phyloP scores from a whole-genome alignment of 2,113 vertebrate genomes.

The Cisticola juncidis region DNA sequence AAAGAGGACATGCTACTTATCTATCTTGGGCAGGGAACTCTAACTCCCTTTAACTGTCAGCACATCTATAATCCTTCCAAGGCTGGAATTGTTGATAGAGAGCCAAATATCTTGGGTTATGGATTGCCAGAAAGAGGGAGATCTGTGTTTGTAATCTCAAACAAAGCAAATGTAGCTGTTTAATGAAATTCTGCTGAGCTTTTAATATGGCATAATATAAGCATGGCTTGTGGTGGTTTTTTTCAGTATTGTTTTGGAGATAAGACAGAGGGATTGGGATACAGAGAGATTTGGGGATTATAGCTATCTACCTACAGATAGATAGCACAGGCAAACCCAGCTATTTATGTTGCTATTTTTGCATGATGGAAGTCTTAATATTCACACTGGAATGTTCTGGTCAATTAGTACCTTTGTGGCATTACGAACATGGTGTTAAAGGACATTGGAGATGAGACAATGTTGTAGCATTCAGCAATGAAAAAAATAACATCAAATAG shows the following conservation, averaged over 20 bases:
- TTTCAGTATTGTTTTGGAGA: background rate
- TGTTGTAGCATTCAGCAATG: background rate
- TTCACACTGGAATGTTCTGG: background rate
- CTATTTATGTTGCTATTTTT: background rate
- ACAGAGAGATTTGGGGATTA: background rate
- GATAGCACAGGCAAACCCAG: background rate
- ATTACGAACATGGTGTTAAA: background rate
- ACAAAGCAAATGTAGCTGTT: constrained; percentile 11
- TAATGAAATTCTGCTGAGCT: constrained; percentile 17
- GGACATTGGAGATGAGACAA: background rate
- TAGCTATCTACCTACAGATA: background rate
- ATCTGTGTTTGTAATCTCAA: background rate
- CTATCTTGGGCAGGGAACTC: constrained; percentile 26
- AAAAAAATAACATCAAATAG: background rate
- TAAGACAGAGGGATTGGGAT: background rate
- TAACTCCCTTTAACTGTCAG: constrained; percentile 38
- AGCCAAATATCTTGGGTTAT: constrained; percentile 39
- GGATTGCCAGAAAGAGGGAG: constrained; percentile 18
- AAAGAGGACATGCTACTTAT: constrained; percentile 32
- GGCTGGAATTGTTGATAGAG: constrained; percentile 44
- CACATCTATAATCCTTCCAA: constrained; percentile 38
- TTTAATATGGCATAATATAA: background rate
- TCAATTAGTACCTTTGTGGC: background rate
- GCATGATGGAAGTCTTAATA: background rate
- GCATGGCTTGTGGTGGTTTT: background rate